Evolutionary conservation across 2,113 vertebrate species (phyloP), one percentile per base, ranked within the genome.

Genomic region (Psittacus erithacus): DNA sequence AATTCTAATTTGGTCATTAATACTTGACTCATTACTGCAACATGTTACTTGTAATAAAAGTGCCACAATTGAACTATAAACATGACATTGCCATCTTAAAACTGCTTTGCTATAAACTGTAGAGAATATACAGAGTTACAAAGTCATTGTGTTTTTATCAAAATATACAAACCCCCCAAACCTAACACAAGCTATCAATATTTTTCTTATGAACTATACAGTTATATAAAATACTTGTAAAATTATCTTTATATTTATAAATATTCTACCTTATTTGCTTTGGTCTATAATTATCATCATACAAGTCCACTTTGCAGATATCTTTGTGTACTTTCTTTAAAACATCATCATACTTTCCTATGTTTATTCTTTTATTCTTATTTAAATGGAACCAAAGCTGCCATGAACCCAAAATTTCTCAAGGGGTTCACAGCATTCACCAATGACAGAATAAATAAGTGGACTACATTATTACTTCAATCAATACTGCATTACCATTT

Each of bases 201-300:
- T 96, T 98, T 95, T 93, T 93, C 93, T 96, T 97, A 98, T 68
- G 97, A 97, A 98, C 96, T 97, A 97, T 97, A 98, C 97, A 98
- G 88, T 98, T 97, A 98, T 98, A 98, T 93, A 98, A 98, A 98
- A 98, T 98, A 98, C 97, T 79, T 98, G 97, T 95, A 98, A 98
- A 98, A 98, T 98, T 98, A 98, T 97, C 93, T 97, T 98, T 98
- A 95, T 97, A 97, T 97, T 97, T 98, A 98, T 98, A 98, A 98
- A 98, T 98, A 98, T 97, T 98, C 97, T 97, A 97, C 97, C 97
- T 97, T 98, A 97, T 98, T 98, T 97, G 97, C 98, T 98, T 98
- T 98, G 98, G 98, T 98, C 98, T 98, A 96, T 95, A 98, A 97
- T 98, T 93, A 95, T 97, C 96, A 96, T 74, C 98, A 97, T 96